Evolutionary conservation across 2,113 vertebrate species (phyloP).

Genomic region (Calidris pugnax): DNA sequence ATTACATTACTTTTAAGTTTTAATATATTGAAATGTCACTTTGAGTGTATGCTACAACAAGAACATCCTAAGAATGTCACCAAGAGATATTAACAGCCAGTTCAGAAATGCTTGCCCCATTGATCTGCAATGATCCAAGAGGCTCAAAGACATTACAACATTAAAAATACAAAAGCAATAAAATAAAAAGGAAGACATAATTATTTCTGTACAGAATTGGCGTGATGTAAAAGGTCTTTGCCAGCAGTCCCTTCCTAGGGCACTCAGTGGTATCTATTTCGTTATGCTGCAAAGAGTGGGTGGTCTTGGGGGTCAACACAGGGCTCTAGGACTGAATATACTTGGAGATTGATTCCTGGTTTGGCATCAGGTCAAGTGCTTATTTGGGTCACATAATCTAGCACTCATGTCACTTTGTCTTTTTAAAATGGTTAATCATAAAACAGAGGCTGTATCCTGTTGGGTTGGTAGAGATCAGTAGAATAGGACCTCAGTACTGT

Average conservation of each 20-base stretch:
- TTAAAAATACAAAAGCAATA: neutral
- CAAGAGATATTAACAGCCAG: neutral
- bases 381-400: neutral
- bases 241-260: neutral
- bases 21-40: neutral
- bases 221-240: neutral
- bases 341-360: neutral
- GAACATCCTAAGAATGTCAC: neutral
- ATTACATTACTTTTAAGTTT: neutral
- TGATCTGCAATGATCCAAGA: neutral
- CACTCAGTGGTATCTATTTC: neutral
- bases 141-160: neutral
- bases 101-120: neutral
- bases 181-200: neutral
- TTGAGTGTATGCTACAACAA: neutral
- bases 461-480: neutral
- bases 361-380: neutral
- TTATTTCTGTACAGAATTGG: neutral
- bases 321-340: neutral
- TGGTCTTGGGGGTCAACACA: neutral
- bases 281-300: neutral
- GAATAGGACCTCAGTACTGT: neutral
- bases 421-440: neutral
- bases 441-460: neutral
- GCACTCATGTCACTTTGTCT: neutral